Evolutionary conservation across 2,797 vertebrate species (phyloP), one percentile per base, ranked within the genome.

Genomic region (Phrynocephalus forsythii): DNA sequence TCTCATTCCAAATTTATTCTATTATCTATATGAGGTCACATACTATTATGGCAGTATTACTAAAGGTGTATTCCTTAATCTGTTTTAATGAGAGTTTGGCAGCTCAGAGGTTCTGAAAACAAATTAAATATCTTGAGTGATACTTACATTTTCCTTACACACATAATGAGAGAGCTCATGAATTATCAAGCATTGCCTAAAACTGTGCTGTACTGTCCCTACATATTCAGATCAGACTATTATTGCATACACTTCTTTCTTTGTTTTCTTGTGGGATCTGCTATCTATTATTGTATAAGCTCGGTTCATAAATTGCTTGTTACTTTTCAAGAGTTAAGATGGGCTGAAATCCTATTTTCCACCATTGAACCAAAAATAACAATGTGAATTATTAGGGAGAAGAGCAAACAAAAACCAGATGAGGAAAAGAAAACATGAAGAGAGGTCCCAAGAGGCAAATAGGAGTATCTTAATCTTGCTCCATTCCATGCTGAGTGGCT

Each of bases 211-310:
- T 44, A 50, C 60, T 15, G 48, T 30, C 15, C 22, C 63, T 71
- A 60, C 48, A 56, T 84, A 90, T 30, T 71, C 48, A 93, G 22
- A 56, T 75, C 30, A 28, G 56, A 50, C n/a, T 15, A 73, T 6
- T 68, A 67, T 11, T 66, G 5, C 26, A 33, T 81, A 81, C 38
- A 44, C 38, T 44, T 44, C 38, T 44, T 44, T 44, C 38, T 44
- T 44, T 5, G 3, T 44, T 44, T 44, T 44, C 38, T 44, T 44
- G 38, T 44, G 38, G 38, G 3, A 3, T 44, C 38, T 5, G 38
- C 38, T 44, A 44, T 44, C 38, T 44, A 44, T 44, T 68, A 67
- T 11, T 66, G 5, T 44, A 33, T 81, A 81, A 24, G 15, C 22
- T 20, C 5, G 0, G 52, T 56, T 56, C 3, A 56, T 56, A 13